phyloP scores from a whole-genome alignment of 92 coral and sea anemone species.

The Siderastrea radians region DNA sequence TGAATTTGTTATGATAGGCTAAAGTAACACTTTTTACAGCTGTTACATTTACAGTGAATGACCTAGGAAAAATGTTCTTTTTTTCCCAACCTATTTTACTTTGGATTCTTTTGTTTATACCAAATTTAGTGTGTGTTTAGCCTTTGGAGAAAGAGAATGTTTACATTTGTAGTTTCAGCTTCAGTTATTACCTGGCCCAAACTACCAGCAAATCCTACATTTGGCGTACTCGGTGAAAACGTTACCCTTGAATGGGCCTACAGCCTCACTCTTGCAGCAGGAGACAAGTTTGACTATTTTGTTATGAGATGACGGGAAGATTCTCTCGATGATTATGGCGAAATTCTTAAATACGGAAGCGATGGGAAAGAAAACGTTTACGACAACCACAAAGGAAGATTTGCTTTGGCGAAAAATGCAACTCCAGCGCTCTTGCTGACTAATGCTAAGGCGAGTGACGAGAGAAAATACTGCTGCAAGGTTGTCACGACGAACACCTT shows the following conservation, averaged over 20 bases:
- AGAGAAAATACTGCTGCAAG: conserved; percentile 18
- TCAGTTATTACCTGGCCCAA: neutral
- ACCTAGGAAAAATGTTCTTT: no score
- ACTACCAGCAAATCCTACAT: conserved; percentile 6
- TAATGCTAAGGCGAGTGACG: conserved; percentile 12
- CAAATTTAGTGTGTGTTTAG: neutral
- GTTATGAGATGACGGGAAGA: neutral
- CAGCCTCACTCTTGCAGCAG: neutral
- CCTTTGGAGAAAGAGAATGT: neutral
- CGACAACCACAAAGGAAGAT: neutral
- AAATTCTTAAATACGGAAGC: neutral
- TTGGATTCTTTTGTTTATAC: neutral
- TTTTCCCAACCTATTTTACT: no score
- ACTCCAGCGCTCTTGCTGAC: neutral
- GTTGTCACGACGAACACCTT: neutral
- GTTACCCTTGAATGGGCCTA: conserved; percentile 23
- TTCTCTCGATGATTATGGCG: neutral
- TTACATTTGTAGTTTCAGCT: neutral
- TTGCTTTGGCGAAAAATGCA: neutral
- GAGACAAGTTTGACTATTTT: neutral
- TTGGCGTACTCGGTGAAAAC: conserved; percentile 16
- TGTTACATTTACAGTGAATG: no score
- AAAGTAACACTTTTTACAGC: no score
- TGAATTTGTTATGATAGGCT: no score
- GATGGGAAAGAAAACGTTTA: neutral